Evolutionary conservation across 2,888 invertebrate genomes (phyloP).

Genomic region (Acholoe squamosa): DNA sequence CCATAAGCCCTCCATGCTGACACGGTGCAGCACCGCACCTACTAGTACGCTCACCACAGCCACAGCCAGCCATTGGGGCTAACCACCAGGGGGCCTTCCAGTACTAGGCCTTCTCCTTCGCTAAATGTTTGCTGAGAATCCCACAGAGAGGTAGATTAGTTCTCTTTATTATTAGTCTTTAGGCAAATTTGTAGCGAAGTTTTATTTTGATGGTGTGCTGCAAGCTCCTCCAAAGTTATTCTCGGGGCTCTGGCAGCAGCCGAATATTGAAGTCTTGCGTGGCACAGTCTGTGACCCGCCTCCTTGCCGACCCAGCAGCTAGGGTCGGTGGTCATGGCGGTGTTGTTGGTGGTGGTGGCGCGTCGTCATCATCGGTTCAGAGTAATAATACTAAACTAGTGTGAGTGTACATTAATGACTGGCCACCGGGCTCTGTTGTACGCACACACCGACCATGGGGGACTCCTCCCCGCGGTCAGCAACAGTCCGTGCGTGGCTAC

Average conservation of each 20-base stretch:
- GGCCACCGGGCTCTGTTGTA: conserved; percentile 95
- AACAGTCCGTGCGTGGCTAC: conserved; percentile 80
- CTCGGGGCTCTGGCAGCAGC: neutral
- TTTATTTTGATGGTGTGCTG: no score
- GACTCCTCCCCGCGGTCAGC: conserved; percentile 86
- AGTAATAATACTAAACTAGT: conserved; percentile 52
- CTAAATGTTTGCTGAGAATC: no score
- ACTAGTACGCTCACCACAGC: no score
- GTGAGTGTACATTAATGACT: conserved; percentile 87
- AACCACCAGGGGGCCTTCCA: no score
- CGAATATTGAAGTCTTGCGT: neutral
- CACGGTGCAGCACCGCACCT: no score
- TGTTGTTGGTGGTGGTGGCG: neutral
- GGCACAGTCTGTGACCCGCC: neutral
- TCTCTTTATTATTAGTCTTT: neutral
- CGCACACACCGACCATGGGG: conserved; percentile 94
- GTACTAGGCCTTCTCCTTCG: no score
- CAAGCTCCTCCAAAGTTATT: no score
- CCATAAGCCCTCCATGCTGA: no score
- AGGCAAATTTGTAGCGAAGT: neutral
- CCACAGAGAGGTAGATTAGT: neutral
- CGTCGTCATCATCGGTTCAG: neutral
- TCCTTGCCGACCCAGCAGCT: neutral
- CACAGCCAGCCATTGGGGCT: no score
- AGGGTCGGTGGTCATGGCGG: conserved; percentile 1